phyloP scores from a whole-genome alignment of 2,113 vertebrate genomes.

The Pyxicephalus adspersus region DNA sequence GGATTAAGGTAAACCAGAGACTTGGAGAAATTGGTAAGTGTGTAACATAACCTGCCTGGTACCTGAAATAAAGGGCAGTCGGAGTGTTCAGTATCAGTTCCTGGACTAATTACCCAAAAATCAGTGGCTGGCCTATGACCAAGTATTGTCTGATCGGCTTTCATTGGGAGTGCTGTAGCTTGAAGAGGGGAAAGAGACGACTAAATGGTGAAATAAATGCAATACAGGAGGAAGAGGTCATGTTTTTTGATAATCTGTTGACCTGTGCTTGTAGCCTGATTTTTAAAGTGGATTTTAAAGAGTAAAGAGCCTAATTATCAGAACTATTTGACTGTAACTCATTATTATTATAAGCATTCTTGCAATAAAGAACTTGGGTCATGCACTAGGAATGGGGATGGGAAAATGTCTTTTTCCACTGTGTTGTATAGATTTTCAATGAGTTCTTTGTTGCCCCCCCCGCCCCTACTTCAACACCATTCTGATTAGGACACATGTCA shows the following conservation, averaged over 20 bases:
- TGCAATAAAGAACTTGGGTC: too few relatives aligned
- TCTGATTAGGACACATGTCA: too few relatives aligned
- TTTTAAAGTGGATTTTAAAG: constrained; percentile 16
- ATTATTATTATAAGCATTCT: too few relatives aligned
- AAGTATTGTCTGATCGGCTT: constrained; percentile 54
- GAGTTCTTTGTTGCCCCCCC: too few relatives aligned
- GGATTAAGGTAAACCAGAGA: constrained; percentile 54
- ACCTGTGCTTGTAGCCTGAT: constrained; percentile 19
- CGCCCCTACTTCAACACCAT: too few relatives aligned
- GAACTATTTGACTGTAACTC: neutral
- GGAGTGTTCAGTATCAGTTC: constrained; percentile 57
- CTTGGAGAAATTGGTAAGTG: constrained; percentile 50
- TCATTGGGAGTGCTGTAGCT: constrained; percentile 43
- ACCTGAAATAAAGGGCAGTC: constrained; percentile 49
- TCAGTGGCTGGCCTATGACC: constrained; percentile 41
- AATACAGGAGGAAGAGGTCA: constrained; percentile 24
- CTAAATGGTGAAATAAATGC: constrained; percentile 11
- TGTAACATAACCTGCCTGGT: constrained; percentile 51
- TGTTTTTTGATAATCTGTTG: constrained; percentile 34
- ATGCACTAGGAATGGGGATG: too few relatives aligned
- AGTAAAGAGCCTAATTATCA: neutral
- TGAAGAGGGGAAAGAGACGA: constrained; percentile 26
- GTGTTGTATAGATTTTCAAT: too few relatives aligned
- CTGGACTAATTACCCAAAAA: constrained; percentile 55
- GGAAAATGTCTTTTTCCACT: too few relatives aligned